phyloP scores from a whole-genome alignment of 2,888 invertebrate species.

The Leuctra nigra region DNA sequence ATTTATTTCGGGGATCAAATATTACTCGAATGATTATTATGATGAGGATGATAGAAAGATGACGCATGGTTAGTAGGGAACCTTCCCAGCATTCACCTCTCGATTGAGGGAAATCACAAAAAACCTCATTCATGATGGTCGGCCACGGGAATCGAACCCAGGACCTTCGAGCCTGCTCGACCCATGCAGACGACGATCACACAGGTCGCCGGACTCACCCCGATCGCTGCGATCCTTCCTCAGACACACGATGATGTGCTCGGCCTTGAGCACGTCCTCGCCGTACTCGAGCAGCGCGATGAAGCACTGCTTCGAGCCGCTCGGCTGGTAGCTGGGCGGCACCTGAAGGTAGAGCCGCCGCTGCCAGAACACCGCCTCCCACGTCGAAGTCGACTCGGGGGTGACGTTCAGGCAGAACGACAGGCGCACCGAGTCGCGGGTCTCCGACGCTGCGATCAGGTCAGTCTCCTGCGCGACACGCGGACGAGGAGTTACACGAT shows the following conservation, averaged over 20 bases:
- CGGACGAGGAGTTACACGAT: not conserved
- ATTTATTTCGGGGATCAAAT: too few relatives aligned
- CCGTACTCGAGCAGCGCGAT: slow-evolving; percentile 91
- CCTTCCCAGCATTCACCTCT: too few relatives aligned
- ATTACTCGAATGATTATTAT: too few relatives aligned
- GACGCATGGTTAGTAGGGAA: too few relatives aligned
- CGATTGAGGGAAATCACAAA: too few relatives aligned
- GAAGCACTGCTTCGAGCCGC: slow-evolving; percentile 90
- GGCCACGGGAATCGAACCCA: not conserved
- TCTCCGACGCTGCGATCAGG: slow-evolving; percentile 56
- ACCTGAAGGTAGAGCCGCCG: slow-evolving; percentile 83
- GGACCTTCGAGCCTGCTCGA: not conserved
- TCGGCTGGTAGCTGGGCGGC: slow-evolving; percentile 77
- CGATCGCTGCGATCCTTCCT: slow-evolving; percentile 78
- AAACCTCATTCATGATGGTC: too few relatives aligned
- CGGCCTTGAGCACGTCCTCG: slow-evolving; percentile 83
- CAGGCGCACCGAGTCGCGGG: slow-evolving; percentile 61
- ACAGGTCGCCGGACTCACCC: slow-evolving; percentile 46
- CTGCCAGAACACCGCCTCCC: slow-evolving; percentile 77
- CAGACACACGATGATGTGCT: slow-evolving; percentile 72
- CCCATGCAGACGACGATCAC: too few relatives aligned
- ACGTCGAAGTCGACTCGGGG: slow-evolving; percentile 68
- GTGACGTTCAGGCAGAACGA: slow-evolving; percentile 73
- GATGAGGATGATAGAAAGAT: too few relatives aligned
- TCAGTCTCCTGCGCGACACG: slow-evolving; percentile 40